These are phyloP conservation scores for Aporophyla nigra DNA, from an alignment of 2,888 invertebrate genomes.

Conservation along the genomic window DNA sequence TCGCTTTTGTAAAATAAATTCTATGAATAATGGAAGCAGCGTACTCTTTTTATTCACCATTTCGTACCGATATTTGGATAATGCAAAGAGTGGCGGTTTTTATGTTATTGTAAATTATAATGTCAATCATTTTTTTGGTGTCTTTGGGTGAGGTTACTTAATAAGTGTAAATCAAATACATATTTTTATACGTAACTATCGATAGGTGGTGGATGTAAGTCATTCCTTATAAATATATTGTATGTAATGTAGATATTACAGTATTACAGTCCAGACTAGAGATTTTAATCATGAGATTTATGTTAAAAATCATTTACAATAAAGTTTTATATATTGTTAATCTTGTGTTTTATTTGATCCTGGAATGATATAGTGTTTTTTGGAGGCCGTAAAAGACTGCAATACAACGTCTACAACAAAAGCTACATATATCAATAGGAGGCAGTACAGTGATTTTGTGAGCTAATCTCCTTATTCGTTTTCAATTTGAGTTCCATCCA, in stretches of 20 bases:
- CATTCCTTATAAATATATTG: conserved; percentile 58
- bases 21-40: background rate
- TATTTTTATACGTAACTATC: conserved; percentile 48
- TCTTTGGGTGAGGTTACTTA: conserved; percentile 47
- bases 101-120: conserved; percentile 11
- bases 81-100: conserved; percentile 3
- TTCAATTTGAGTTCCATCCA: too few relatives aligned
- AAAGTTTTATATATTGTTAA: conserved; percentile 70
- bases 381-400: background rate
- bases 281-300: conserved; percentile 71
- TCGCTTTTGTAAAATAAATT: background rate
- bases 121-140: conserved; percentile 22
- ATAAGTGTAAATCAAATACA: conserved; percentile 37
- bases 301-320: conserved; percentile 63
- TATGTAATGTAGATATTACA: conserved; percentile 51
- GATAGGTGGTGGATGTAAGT: conserved; percentile 72
- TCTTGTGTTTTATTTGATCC: conserved; percentile 20
- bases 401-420: background rate
- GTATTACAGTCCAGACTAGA: conserved; percentile 63
- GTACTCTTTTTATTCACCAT: background rate
- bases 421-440: background rate
- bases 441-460: background rate
- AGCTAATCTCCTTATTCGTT: too few relatives aligned
- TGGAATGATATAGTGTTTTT: background rate
- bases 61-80: background rate